Percentiles rank a stretch among this genome's conserved stretches.
phyloP scores from a whole-genome alignment of 2,888 invertebrate species.

The Sthenelais limicola region DNA sequence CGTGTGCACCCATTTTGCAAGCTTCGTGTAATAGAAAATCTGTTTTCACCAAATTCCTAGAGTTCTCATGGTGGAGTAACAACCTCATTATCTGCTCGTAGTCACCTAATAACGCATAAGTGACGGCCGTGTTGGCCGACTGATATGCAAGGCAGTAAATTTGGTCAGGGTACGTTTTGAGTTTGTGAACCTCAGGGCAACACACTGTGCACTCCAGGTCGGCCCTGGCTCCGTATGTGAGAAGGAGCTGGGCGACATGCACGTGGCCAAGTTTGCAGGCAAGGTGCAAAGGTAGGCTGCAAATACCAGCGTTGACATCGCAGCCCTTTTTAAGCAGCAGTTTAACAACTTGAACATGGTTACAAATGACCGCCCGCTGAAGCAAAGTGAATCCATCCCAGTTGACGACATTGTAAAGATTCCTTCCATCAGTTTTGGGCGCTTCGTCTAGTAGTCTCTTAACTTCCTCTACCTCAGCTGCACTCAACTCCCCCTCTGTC shows the following conservation, averaged over 20 bases:
- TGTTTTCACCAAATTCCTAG: slow-evolving; percentile 73
- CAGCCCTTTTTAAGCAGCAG: slow-evolving; percentile 71
- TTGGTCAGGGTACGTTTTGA: slow-evolving; percentile 55
- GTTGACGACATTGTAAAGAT: slow-evolving; percentile 52
- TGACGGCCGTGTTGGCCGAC: slow-evolving; percentile 63
- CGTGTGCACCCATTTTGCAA: slow-evolving; percentile 77
- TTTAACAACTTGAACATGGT: slow-evolving; percentile 79
- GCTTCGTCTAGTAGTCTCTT: slow-evolving; percentile 51
- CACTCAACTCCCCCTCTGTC: slow-evolving; percentile 46
- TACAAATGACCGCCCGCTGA: slow-evolving; percentile 82
- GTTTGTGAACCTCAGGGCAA: slow-evolving; percentile 81
- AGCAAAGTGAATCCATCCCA: slow-evolving; percentile 80
- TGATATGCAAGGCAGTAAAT: slow-evolving; percentile 64
- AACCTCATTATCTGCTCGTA: slow-evolving; percentile 62
- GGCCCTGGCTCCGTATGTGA: slow-evolving; percentile 81
- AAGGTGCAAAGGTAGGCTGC: slow-evolving; percentile 83
- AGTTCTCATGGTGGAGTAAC: slow-evolving; percentile 53
- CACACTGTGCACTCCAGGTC: slow-evolving; percentile 84
- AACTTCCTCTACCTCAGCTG: slow-evolving; percentile 51
- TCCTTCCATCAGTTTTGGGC: slow-evolving; percentile 47
- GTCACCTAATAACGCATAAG: slow-evolving; percentile 68
- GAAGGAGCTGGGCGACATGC: slow-evolving; percentile 80
- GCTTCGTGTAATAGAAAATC: slow-evolving; percentile 68
- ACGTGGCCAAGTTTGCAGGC: slow-evolving; percentile 82
- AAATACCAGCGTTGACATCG: slow-evolving; percentile 81